Evolutionary conservation across 2,797 vertebrate species (phyloP), one percentile per base, ranked within the genome.

Genomic region (Thunnus albacares): DNA sequence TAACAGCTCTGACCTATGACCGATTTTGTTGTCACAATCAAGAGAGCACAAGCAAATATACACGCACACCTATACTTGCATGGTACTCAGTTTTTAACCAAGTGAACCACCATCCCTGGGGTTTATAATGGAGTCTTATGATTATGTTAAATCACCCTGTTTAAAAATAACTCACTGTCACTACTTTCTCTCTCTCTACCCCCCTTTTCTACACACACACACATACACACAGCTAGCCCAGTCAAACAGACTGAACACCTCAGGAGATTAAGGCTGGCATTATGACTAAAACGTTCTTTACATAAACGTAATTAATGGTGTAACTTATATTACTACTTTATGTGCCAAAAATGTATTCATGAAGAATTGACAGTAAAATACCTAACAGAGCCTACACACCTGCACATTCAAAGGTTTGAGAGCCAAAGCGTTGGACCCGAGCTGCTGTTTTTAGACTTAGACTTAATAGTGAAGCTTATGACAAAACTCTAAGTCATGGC

Each of bases 141-240:
- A 85, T 51, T 10, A 53, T 53, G 49, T 65, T 76, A 55, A 80
- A 69, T 73, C 57, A 64, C 12, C 51, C 13, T 75, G 59, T 79
- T 68, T 76, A 76, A 82, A 87, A 79, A 85, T 74, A 72, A n/a
- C 55, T 74, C 33, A 20, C 17, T 56, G 58, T 68, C 52, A 57
- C 24, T n/a, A 35, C 28, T 35, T 60, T 43, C 24, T 75, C 49
- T 69, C 47, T 26, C 41, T 58, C 41, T 53, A 49, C 26, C 4
- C 15, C 51, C 2, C 13, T 18, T 6, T 10, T 38, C 5, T 5
- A 14, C 43, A 45, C 5, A 45, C 43, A 45, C 43, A 55, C 63
- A 55, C 55, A 65, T 22, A 66, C 55, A 69, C 35, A 68, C 47
- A 53, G 11, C 14, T 49, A 13, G 24, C 49, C 51, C 18, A 28